Conservation (phyloP, 2,113 vertebrate species). For the Dolichallabes microphthalmus region DNA sequence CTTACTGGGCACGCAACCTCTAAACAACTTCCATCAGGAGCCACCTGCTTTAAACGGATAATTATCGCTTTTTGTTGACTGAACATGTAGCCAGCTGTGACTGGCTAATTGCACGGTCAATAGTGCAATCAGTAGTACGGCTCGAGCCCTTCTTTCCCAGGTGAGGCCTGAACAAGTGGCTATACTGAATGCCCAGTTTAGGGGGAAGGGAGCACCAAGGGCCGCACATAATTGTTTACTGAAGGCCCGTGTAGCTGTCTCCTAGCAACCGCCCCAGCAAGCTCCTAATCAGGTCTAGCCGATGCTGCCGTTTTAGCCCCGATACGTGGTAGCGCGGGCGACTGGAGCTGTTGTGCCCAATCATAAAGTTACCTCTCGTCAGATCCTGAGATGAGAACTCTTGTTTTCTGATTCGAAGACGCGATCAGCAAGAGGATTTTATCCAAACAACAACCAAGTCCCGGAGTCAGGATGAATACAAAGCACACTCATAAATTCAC, state of each 20-base stretch:
- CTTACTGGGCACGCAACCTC: conserved; percentile 18
- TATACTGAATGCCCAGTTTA: conserved; percentile 53
- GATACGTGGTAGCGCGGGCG: conserved; percentile 45
- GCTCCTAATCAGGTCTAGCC: conserved; percentile 77
- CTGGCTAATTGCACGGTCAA: conserved; percentile 61
- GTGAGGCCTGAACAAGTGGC: conserved; percentile 65
- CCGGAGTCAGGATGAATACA: background rate
- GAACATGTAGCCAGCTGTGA: conserved; percentile 56
- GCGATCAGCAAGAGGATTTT: background rate
- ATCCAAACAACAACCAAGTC: conserved; percentile 1
- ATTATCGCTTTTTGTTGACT: conserved; percentile 52
- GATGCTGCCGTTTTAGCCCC: conserved; percentile 70
- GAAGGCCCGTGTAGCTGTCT: conserved; percentile 76
- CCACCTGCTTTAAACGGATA: conserved; percentile 55
- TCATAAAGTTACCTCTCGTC: conserved; percentile 37
- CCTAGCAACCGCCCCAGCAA: conserved; percentile 83
- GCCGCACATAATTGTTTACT: conserved; percentile 81
- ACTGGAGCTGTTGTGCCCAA: conserved; percentile 46
- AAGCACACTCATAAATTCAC: background rate
- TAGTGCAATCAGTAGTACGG: conserved; percentile 54
- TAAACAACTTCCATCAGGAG: conserved; percentile 43
- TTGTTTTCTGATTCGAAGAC: background rate
- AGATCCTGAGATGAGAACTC: background rate
- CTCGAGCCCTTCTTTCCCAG: conserved; percentile 62
- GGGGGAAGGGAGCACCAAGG: conserved; percentile 59